A percentile compares a stretch with the other conserved stretches of the same genome.
phyloP scores from a whole-genome alignment of 2,797 vertebrate genomes.

The Sebastes hopkinsi region DNA sequence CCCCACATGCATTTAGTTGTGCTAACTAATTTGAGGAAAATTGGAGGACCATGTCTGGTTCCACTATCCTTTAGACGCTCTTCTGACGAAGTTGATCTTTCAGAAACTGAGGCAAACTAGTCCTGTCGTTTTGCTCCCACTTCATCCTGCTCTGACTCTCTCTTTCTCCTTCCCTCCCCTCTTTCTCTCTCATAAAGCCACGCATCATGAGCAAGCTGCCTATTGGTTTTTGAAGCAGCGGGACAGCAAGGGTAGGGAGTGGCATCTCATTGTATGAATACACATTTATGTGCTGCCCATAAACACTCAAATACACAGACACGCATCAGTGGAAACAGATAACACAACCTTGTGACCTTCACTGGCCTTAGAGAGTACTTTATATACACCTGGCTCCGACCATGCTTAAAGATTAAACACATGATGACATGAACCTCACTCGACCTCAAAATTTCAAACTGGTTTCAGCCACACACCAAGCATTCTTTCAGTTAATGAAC shows the following conservation, averaged over 20 bases:
- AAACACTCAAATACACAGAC: conserved; percentile 10
- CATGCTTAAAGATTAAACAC: conserved; percentile 6
- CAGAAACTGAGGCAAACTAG: conserved; percentile 22
- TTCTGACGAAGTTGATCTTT: conserved; percentile 34
- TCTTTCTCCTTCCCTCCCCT: conserved; percentile 48
- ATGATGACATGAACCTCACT: neutral
- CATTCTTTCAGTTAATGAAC: conserved; percentile 23
- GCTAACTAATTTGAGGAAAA: conserved; percentile 28
- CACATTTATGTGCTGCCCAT: conserved; percentile 13
- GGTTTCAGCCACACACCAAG: neutral
- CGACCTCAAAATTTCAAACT: neutral
- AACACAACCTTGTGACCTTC: neutral
- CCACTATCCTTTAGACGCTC: conserved; percentile 23
- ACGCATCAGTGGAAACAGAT: conserved; percentile 5
- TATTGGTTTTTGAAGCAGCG: conserved; percentile 68
- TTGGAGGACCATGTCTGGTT: conserved; percentile 3
- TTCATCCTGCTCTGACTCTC: conserved; percentile 45
- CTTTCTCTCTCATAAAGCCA: conserved; percentile 64
- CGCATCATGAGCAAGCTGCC: conserved; percentile 65
- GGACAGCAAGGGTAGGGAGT: conserved; percentile 63
- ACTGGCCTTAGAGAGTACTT: neutral
- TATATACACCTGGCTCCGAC: conserved; percentile 6
- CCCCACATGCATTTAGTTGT: conserved; percentile 22
- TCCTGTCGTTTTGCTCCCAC: conserved; percentile 41
- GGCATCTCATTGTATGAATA: conserved; percentile 47